These are phyloP conservation scores for Heteronetta atricapilla DNA, from an alignment of 2,113 vertebrate genomes.

Conservation along the genomic window DNA sequence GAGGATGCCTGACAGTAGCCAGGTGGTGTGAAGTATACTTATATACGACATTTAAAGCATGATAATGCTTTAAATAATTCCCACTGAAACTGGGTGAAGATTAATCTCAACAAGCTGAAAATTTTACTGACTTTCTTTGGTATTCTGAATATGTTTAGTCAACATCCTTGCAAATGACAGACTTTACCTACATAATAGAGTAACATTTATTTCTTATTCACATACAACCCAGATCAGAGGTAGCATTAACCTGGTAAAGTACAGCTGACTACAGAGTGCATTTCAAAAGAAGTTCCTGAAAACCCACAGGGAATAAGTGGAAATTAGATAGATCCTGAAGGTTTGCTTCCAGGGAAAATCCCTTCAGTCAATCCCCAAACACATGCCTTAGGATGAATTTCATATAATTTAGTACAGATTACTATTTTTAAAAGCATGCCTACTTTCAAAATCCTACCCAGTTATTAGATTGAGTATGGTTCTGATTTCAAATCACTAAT, in stretches of 20 bases:
- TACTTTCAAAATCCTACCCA: not conserved
- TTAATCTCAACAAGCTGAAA: not conserved
- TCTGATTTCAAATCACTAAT: not conserved
- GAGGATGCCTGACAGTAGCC: not conserved
- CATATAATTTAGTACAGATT: not conserved
- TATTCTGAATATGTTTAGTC: not conserved
- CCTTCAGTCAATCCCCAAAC: not conserved
- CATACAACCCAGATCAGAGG: slow-evolving; percentile 1
- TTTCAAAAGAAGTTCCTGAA: slow-evolving; percentile 28
- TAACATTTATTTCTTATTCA: not conserved
- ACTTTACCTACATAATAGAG: not conserved
- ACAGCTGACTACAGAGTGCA: not conserved
- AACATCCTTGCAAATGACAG: not conserved
- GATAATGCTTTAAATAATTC: not conserved
- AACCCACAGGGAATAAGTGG: not conserved
- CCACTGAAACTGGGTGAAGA: not conserved
- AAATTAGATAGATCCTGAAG: not conserved
- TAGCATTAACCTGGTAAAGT: not conserved
- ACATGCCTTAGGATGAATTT: not conserved
- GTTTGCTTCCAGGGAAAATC: not conserved
- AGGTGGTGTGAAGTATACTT: not conserved
- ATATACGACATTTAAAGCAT: not conserved
- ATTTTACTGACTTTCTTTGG: not conserved
- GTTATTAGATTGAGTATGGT: not conserved
- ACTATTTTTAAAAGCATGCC: not conserved